Evolutionary conservation across 2,797 vertebrate species (phyloP).

Genomic region (Salmo trutta): DNA sequence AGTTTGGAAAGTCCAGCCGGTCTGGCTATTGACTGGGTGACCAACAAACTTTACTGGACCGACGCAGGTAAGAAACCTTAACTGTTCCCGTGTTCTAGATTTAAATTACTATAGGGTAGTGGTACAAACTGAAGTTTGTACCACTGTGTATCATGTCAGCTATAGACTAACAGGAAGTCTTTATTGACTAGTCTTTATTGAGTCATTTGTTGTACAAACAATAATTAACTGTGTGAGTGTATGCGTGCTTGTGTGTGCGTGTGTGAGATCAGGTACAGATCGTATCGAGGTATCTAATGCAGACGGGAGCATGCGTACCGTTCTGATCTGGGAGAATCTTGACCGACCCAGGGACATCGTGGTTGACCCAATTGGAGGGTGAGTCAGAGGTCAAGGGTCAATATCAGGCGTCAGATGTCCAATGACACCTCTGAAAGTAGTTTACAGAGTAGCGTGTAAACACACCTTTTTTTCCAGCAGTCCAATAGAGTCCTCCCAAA

Average conservation of each 20-base stretch:
- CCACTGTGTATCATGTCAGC: neutral
- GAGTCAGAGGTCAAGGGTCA: constrained; percentile 43
- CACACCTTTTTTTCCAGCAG: neutral
- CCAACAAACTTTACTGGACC: constrained; percentile 96
- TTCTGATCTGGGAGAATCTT: constrained; percentile 97
- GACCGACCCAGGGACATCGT: constrained; percentile 97
- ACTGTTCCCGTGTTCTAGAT: neutral
- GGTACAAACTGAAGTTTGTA: neutral
- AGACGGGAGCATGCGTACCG: constrained; percentile 93
- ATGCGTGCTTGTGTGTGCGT: neutral
- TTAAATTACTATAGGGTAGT: neutral
- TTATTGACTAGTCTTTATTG: neutral
- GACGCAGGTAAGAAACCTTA: constrained; percentile 85
- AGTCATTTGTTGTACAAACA: neutral
- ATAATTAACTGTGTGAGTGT: neutral
- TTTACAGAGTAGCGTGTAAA: neutral
- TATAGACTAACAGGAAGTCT: neutral
- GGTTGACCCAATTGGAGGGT: constrained; percentile 95
- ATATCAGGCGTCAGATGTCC: neutral
- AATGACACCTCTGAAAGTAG: neutral
- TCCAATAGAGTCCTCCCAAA: neutral
- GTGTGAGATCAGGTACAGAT: constrained; percentile 84
- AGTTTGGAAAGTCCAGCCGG: constrained; percentile 98
- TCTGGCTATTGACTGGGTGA: constrained; percentile 96
- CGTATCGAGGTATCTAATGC: constrained; percentile 95